Conservation (phyloP, 2,113 vertebrate genomes). For the Tympanuchus pallidicinctus region DNA sequence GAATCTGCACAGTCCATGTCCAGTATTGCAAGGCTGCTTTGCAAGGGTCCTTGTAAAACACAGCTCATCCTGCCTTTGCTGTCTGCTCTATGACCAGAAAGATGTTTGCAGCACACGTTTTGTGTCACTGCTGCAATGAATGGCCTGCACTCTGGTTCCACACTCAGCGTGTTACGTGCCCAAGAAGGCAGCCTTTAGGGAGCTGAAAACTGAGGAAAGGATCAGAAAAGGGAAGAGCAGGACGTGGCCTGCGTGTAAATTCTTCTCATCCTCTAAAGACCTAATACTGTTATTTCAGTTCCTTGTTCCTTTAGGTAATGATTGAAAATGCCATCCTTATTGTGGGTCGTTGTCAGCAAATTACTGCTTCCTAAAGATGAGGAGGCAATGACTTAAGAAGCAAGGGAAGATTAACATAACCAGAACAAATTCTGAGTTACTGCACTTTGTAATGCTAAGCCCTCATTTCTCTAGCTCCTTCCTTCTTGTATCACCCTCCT, state of each 20-base stretch:
- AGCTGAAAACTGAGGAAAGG: background rate
- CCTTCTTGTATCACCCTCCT: background rate
- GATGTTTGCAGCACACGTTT: background rate
- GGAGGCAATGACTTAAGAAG: background rate
- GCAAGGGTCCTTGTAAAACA: background rate
- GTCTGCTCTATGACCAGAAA: background rate
- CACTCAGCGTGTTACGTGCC: background rate
- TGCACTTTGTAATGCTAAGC: background rate
- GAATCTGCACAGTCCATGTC: background rate
- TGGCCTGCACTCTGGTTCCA: fast-evolving
- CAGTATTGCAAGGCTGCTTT: background rate
- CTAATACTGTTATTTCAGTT: background rate
- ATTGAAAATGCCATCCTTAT: background rate
- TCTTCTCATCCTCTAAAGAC: background rate
- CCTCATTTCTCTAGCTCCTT: background rate
- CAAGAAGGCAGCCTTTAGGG: background rate
- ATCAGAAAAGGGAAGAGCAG: background rate
- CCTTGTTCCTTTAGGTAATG: background rate
- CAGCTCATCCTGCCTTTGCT: background rate
- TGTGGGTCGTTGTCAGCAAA: background rate
- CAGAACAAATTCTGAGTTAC: background rate
- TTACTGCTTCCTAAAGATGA: background rate
- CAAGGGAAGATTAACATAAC: background rate
- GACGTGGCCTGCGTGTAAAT: background rate
- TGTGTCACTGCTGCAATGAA: background rate